Percentiles rank a stretch among this genome's conserved stretches.
phyloP scores from a whole-genome alignment of 2,797 vertebrate genomes.

The Anniella stebbinsi region DNA sequence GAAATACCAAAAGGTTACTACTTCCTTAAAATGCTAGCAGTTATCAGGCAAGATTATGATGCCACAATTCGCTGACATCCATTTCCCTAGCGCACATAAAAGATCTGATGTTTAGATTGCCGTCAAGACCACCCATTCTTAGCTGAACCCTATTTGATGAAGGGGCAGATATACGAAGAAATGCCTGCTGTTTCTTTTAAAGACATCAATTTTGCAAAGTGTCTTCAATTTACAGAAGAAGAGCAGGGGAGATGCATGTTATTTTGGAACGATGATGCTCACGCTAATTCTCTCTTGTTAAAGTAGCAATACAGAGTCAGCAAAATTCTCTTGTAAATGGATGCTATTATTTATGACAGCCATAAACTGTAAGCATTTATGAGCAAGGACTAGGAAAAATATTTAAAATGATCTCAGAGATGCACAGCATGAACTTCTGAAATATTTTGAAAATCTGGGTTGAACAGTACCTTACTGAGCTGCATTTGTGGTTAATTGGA shows the following conservation, averaged over 20 bases:
- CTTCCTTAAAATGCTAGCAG: constrained; percentile 1
- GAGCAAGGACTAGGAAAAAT: not conserved
- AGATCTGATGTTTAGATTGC: constrained; percentile 7
- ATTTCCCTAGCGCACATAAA: constrained; percentile 21
- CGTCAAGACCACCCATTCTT: constrained; percentile 14
- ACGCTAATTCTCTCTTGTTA: constrained; percentile 20
- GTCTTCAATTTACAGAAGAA: not conserved
- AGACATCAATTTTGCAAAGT: constrained; percentile 22
- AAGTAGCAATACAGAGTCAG: constrained; percentile 15
- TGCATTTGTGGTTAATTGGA: not conserved
- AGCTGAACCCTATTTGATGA: constrained; percentile 8
- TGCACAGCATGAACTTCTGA: not conserved
- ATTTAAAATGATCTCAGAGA: not conserved
- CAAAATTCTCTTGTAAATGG: constrained; percentile 1
- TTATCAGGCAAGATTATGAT: constrained; percentile 27
- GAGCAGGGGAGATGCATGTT: not conserved
- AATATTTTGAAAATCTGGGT: not conserved
- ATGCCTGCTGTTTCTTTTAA: not conserved
- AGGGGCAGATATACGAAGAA: not conserved
- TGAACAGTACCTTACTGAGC: not conserved
- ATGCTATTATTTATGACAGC: constrained; percentile 17
- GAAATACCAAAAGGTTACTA: constrained; percentile 17
- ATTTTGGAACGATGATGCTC: constrained; percentile 5
- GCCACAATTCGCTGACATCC: constrained; percentile 4
- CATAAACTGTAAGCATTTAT: constrained; percentile 14